These are phyloP conservation scores for Chaetodon trifascialis DNA, from an alignment of 2,113 vertebrate species.

Conservation along the genomic window DNA sequence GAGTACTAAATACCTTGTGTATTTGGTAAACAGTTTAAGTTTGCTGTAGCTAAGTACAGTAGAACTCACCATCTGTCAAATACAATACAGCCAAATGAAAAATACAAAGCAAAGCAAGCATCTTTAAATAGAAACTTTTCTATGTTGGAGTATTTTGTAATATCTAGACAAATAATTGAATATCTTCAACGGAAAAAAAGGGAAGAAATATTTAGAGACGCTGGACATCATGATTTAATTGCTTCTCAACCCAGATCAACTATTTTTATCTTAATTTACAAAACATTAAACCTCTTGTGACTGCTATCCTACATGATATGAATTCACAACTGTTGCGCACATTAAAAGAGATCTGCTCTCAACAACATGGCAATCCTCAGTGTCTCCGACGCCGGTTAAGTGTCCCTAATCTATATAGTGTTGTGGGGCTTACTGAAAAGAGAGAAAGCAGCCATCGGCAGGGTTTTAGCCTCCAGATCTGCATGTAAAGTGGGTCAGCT, in stretches of 20 bases:
- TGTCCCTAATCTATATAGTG: constrained; percentile 26
- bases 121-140: not conserved
- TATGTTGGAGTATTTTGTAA: not conserved
- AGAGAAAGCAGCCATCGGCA: constrained; percentile 66
- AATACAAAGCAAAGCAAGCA: not conserved
- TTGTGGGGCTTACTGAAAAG: constrained; percentile 46
- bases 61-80: no score
- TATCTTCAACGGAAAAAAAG: no score
- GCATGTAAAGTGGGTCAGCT: constrained; percentile 84
- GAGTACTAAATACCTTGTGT: not conserved
- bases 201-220: no score
- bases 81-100: not conserved
- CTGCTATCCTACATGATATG: not conserved
- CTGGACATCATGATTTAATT: not conserved
- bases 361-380: constrained; percentile 6
- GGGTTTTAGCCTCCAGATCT: constrained; percentile 71
- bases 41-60: not conserved
- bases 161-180: not conserved
- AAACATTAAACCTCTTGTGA: not conserved
- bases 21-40: not conserved
- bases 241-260: not conserved
- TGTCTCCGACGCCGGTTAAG: constrained; percentile 29
- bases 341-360: not conserved
- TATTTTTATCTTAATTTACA: not conserved
- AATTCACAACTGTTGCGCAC: not conserved